phyloP scores from a whole-genome alignment of 1,140 invertebrate genomes.

The Chrysomallon squamiferum region DNA sequence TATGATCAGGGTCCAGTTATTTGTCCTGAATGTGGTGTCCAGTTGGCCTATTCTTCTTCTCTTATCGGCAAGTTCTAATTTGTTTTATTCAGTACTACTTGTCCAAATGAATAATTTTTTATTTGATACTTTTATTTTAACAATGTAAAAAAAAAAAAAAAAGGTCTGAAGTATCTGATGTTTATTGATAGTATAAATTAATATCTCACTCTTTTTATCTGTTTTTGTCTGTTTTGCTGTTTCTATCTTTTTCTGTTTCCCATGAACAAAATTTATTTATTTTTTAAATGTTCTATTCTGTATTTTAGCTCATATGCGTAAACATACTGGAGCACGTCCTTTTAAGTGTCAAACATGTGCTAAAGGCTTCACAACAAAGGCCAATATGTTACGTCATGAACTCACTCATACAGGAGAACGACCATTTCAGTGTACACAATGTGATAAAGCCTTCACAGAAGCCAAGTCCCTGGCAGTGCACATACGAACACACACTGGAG shows the following conservation, averaged over 20 bases:
- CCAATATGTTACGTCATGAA: constrained; percentile 86
- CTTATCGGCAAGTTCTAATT: background rate
- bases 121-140: background rate
- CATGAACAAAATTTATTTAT: too few species aligned
- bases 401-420: constrained; percentile 37
- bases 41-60: background rate
- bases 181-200: background rate
- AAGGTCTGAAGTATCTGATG: background rate
- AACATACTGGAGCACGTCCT: constrained; percentile 80
- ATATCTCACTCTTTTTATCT: background rate
- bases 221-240: background rate
- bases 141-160: background rate
- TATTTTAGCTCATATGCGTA: constrained; percentile 48
- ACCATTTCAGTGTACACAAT: constrained; percentile 35
- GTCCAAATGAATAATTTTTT: background rate
- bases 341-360: constrained; percentile 93
- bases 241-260: background rate
- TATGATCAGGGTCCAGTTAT: background rate
- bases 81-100: background rate
- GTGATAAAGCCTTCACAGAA: constrained; percentile 52
- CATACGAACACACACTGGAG: constrained; percentile 61
- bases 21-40: constrained; percentile 1
- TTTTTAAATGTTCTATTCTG: background rate
- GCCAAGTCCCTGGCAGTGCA: constrained; percentile 64
- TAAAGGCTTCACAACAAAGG: constrained; percentile 92